phyloP scores from a whole-genome alignment of 2,113 vertebrate species.

The Sturnus vulgaris region DNA sequence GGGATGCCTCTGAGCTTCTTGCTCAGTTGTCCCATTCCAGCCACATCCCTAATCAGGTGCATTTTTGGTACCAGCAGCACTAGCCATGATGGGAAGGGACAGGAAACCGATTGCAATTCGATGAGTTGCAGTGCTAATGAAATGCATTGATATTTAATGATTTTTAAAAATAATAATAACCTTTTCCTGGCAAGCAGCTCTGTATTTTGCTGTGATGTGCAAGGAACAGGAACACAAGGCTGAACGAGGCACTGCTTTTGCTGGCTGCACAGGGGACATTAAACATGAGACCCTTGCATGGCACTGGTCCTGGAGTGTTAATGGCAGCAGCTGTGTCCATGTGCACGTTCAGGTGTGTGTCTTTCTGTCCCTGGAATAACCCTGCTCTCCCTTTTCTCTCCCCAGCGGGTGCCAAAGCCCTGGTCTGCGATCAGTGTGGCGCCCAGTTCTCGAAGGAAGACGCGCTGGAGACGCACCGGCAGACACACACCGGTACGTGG shows the following conservation, averaged over 20 bases:
- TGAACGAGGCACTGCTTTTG: not conserved
- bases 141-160: not conserved
- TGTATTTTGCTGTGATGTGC: not conserved
- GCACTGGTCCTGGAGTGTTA: fast-evolving
- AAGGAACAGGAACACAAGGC: fast-evolving
- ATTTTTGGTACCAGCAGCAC: not conserved
- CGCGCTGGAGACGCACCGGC: constrained; percentile 90
- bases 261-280: not conserved
- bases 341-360: not conserved
- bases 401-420: constrained; percentile 93
- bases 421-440: constrained; percentile 96
- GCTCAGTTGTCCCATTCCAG: not conserved
- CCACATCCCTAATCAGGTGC: not conserved
- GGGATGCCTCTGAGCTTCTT: not conserved
- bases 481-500: constrained; percentile 90
- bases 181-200: not conserved
- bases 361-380: not conserved
- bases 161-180: not conserved
- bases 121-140: not conserved
- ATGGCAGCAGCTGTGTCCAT: not conserved
- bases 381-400: not conserved
- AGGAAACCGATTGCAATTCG: not conserved
- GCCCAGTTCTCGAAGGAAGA: constrained; percentile 97
- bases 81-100: not conserved
- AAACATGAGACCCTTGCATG: fast-evolving